These are phyloP conservation scores for Microcaecilia unicolor DNA, from an alignment of 2,797 vertebrate genomes.

Conservation along the genomic window DNA sequence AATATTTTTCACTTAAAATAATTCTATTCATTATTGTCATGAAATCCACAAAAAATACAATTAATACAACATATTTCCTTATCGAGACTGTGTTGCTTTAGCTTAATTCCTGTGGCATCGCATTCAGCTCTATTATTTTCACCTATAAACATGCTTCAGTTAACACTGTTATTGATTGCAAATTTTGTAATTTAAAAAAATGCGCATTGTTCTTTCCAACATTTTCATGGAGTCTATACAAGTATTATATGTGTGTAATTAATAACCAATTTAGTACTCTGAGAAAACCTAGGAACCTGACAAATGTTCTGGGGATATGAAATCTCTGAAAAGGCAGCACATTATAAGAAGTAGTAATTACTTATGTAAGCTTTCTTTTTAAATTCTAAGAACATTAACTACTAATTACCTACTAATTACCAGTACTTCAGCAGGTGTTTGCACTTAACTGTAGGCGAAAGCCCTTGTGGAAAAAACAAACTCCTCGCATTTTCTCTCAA, in stretches of 20 bases:
- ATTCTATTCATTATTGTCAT: no score
- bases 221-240: constrained; percentile 78
- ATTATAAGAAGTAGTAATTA: constrained; percentile 91
- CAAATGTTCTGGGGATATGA: constrained; percentile 95
- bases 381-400: constrained; percentile 97
- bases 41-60: no score
- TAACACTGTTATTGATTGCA: constrained; percentile 27
- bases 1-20: no score
- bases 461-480: constrained; percentile 81
- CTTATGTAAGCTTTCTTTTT: constrained; percentile 96
- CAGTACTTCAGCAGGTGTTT: constrained; percentile 98
- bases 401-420: constrained; percentile 99
- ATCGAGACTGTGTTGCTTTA: no score
- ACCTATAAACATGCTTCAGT: constrained; percentile 18
- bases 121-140: no score
- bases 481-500: constrained; percentile 78
- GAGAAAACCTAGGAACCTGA: constrained; percentile 90
- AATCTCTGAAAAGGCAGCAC: constrained; percentile 90
- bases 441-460: constrained; percentile 89
- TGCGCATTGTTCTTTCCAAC: constrained; percentile 63
- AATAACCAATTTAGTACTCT: constrained; percentile 97
- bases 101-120: no score
- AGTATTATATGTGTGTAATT: constrained; percentile 97
- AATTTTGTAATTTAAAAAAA: constrained; percentile 38
- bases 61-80: no score